phyloP scores from a whole-genome alignment of 2,888 invertebrate species.

The Drosophila monieri region DNA sequence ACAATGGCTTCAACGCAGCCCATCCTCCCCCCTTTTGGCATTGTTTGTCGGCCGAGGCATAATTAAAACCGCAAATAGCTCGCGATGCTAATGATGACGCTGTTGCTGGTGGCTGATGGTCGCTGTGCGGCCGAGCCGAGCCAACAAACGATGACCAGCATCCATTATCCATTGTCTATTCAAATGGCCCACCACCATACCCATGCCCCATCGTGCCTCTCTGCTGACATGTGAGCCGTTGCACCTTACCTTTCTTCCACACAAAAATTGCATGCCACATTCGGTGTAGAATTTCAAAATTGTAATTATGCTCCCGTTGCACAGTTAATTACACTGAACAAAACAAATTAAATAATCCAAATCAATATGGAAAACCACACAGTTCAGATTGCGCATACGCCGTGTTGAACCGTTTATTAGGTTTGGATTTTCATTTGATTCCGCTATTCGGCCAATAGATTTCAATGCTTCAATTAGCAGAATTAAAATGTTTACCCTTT shows the following conservation, averaged over 20 bases:
- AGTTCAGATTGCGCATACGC: conserved; percentile 59
- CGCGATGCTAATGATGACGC: conserved; percentile 1
- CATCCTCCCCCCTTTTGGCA: conserved; percentile 9
- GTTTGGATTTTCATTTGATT: conserved; percentile 39
- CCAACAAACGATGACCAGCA: conserved; percentile 43
- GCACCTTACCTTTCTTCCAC: conserved; percentile 37
- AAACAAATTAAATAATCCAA: conserved; percentile 23
- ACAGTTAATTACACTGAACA: conserved; percentile 47
- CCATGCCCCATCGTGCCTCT: background rate
- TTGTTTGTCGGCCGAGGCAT: conserved; percentile 41
- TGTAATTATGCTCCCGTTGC: conserved; percentile 43
- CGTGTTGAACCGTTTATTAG: conserved; percentile 52
- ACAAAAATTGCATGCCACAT: background rate
- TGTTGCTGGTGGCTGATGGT: conserved; percentile 19
- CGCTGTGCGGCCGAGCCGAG: conserved; percentile 25
- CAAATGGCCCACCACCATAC: conserved; percentile 9
- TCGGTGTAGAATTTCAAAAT: conserved; percentile 38
- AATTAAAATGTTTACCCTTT: conserved; percentile 39
- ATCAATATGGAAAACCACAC: conserved; percentile 43
- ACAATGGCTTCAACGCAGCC: too few species aligned
- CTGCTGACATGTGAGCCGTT: conserved; percentile 42
- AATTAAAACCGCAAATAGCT: conserved; percentile 50
- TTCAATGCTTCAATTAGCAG: conserved; percentile 36
- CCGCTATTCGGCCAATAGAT: conserved; percentile 4
- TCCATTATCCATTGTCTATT: conserved; percentile 42